Percentiles rank a stretch among this genome's conserved stretches.
These are phyloP conservation scores for Camptogramma bilineatum DNA, from an alignment of 2,888 invertebrate species.

Conservation along the genomic window DNA sequence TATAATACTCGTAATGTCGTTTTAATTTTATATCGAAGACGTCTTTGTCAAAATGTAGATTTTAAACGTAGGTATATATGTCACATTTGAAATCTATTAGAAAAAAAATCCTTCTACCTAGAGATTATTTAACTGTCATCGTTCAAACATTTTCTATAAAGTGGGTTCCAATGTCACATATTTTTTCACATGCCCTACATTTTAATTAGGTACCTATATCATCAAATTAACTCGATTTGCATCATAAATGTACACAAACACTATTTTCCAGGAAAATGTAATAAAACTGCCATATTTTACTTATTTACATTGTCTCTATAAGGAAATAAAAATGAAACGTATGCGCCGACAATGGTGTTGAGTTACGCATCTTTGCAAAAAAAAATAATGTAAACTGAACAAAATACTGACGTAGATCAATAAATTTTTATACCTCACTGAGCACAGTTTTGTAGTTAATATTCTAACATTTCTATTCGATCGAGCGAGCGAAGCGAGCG, in stretches of 20 bases:
- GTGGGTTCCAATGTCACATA: neutral
- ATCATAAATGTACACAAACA: neutral
- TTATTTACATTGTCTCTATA: slow-evolving; percentile 9
- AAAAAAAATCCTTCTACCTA: neutral
- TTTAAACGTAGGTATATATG: no score
- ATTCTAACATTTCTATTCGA: no score
- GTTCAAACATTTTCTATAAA: neutral
- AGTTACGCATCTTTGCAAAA: slow-evolving; percentile 10
- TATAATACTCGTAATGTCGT: neutral
- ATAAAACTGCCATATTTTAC: neutral
- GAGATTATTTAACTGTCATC: neutral
- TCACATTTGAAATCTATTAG: neutral
- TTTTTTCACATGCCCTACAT: neutral
- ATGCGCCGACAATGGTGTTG: slow-evolving; percentile 11
- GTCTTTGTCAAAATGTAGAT: neutral
- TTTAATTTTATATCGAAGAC: neutral
- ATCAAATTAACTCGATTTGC: neutral
- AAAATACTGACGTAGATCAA: neutral
- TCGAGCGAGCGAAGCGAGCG: no score
- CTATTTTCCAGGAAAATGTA: slow-evolving; percentile 17
- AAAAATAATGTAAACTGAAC: neutral
- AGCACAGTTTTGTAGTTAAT: no score
- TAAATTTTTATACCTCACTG: no score
- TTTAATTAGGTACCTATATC: neutral
- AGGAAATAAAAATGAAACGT: slow-evolving; percentile 23